phyloP scores from a whole-genome alignment of 2,888 invertebrate species.

The Raillietiella orientalis region DNA sequence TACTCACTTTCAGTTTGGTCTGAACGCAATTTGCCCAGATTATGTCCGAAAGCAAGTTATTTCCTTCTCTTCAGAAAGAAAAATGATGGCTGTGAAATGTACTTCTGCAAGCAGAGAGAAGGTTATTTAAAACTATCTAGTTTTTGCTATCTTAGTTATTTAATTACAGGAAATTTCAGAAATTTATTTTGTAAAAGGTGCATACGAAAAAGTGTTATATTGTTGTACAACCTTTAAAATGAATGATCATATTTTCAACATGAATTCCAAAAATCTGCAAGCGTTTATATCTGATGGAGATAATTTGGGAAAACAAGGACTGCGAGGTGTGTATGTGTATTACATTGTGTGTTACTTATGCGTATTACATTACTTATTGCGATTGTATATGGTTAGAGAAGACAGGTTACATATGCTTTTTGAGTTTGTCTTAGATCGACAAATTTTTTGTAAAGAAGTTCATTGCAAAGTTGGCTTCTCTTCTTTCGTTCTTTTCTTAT shows the following conservation, averaged over 20 bases:
- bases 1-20: constrained; percentile 24
- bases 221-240: constrained; percentile 49
- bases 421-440: too few relatives aligned
- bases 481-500: too few relatives aligned
- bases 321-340: constrained; percentile 19
- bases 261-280: constrained; percentile 16
- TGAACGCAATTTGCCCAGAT: constrained; percentile 42
- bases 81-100: constrained; percentile 93
- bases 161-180: too few relatives aligned
- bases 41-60: constrained; percentile 66
- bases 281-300: constrained; percentile 13
- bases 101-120: too few relatives aligned
- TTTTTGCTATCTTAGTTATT: too few relatives aligned
- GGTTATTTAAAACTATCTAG: constrained; percentile 11
- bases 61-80: constrained; percentile 89
- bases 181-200: constrained; percentile 75
- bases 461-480: too few relatives aligned
- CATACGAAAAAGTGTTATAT: constrained; percentile 58
- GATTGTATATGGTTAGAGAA: too few relatives aligned
- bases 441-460: too few relatives aligned
- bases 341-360: too few relatives aligned
- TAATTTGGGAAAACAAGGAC: constrained; percentile 56
- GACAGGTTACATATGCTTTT: too few relatives aligned
- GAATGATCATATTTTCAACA: constrained; percentile 30
- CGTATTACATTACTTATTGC: too few relatives aligned